Conservation (phyloP, 2,113 vertebrate genomes). For the Notechis scutatus region DNA sequence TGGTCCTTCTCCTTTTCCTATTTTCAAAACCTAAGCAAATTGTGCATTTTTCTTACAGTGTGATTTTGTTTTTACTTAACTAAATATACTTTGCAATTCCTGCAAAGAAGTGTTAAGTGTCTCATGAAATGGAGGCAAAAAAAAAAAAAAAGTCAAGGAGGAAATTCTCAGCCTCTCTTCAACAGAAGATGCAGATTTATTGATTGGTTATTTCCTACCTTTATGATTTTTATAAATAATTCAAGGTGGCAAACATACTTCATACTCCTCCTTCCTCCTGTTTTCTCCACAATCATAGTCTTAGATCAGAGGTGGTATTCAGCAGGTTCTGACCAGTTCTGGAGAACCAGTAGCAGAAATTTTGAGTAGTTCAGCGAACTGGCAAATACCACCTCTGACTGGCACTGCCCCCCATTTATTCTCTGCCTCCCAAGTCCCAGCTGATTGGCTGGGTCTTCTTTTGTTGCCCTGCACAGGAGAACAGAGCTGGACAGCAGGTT, state of each 20-base stretch:
- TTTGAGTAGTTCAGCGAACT: no score
- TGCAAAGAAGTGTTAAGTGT: background rate
- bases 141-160: background rate
- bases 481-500: no score
- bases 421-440: no score
- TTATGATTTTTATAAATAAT: background rate
- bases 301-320: no score
- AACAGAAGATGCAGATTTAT: background rate
- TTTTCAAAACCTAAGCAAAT: background rate
- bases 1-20: background rate
- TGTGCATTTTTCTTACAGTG: background rate
- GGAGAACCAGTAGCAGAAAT: no score
- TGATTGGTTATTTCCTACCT: background rate
- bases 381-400: no score
- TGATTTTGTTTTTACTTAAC: background rate
- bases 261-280: background rate
- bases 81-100: background rate
- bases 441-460: no score
- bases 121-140: background rate
- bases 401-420: no score
- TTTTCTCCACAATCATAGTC: background rate
- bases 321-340: no score
- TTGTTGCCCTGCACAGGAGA: no score
- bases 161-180: background rate
- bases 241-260: background rate